These are phyloP conservation scores for Leptarthrus brevirostris DNA, from an alignment of 2,888 invertebrate species.

Conservation along the genomic window DNA sequence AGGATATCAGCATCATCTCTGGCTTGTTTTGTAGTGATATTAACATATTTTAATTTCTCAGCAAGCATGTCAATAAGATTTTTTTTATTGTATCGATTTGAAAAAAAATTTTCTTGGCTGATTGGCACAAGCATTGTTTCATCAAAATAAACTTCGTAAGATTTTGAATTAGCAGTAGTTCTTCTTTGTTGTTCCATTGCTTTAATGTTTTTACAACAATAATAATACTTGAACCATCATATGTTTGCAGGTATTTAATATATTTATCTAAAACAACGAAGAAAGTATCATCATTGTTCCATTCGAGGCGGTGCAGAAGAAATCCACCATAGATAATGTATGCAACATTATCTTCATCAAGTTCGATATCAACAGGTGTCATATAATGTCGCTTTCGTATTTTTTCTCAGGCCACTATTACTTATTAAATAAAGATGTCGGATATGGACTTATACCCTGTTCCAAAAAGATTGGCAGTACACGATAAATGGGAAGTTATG, in stretches of 20 bases:
- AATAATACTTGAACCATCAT: constrained; percentile 56
- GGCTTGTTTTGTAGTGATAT: no score
- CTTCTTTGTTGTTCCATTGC: constrained; percentile 57
- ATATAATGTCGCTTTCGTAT: constrained; percentile 48
- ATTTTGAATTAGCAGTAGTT: constrained; percentile 58
- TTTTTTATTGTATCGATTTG: no score
- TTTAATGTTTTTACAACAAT: constrained; percentile 51
- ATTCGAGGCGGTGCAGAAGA: constrained; percentile 56
- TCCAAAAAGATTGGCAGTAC: no score
- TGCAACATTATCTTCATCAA: constrained; percentile 28
- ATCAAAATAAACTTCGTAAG: constrained; percentile 57
- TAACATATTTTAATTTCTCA: no score
- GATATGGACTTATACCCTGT: no score
- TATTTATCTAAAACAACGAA: constrained; percentile 56
- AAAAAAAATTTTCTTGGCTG: no score
- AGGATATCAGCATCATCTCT: no score
- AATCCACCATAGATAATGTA: constrained; percentile 55
- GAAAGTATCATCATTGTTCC: constrained; percentile 55
- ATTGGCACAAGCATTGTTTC: constrained; percentile 58
- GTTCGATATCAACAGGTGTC: constrained; percentile 2
- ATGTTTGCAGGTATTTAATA: constrained; percentile 56
- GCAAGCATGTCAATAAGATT: no score
- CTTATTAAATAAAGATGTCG: constrained; percentile 53
- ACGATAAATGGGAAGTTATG: no score
- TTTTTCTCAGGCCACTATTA: constrained; percentile 56